phyloP scores from a whole-genome alignment of 2,888 invertebrate species.

The Rotaria socialis region DNA sequence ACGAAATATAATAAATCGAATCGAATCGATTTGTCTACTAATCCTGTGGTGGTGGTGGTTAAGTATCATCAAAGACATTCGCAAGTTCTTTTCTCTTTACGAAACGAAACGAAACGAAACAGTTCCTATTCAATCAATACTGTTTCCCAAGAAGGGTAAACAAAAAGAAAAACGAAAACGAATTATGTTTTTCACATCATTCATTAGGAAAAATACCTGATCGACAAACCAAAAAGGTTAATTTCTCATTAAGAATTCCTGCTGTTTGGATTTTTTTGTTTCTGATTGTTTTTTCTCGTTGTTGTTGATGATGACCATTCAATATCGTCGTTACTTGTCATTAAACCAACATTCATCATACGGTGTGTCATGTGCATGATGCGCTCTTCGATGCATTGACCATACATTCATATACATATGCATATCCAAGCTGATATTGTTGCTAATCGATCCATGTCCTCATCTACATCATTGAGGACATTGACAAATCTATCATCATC shows the following conservation, averaged over 20 bases:
- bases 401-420: not conserved
- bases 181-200: not conserved
- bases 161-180: not conserved
- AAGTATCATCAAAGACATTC: not conserved
- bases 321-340: conserved; percentile 22
- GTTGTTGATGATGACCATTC: conserved; percentile 29
- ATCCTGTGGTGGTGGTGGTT: not conserved
- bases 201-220: not conserved
- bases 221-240: not conserved
- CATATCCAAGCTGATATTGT: conserved; percentile 26
- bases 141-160: not conserved
- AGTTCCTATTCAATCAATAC: not conserved
- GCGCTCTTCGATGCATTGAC: not conserved
- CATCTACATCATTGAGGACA: conserved; percentile 15
- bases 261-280: not conserved
- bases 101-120: too few relatives aligned
- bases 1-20: not conserved
- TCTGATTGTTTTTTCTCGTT: not conserved
- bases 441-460: conserved; percentile 32
- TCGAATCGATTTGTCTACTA: not conserved
- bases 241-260: conserved; percentile 23
- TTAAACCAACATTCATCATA: conserved; percentile 28
- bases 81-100: not conserved
- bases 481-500: conserved; percentile 24
- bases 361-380: conserved; percentile 32